A percentile compares a stretch with the other conserved stretches of the same genome.
These are phyloP conservation scores for Riparia riparia DNA, from an alignment of 2,113 vertebrate species.

Conservation along the genomic window DNA sequence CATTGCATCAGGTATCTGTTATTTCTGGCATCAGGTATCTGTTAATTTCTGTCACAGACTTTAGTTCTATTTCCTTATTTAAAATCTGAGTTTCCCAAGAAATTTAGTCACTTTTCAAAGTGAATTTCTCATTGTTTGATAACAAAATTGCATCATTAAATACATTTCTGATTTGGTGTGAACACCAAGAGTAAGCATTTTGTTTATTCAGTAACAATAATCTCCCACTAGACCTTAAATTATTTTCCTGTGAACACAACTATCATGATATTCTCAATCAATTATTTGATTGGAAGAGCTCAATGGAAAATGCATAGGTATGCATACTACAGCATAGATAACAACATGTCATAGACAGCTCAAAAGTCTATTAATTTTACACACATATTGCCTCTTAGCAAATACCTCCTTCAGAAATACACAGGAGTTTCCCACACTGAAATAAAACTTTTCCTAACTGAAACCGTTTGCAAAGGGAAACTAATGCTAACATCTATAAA, in stretches of 20 bases:
- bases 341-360: neutral
- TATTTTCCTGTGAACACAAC: neutral
- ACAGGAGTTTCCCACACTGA: neutral
- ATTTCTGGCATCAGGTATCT: neutral
- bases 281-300: neutral
- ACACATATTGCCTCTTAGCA: neutral
- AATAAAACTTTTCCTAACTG: neutral
- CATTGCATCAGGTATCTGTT: neutral
- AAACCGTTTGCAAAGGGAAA: neutral
- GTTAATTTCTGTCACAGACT: neutral
- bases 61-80: neutral
- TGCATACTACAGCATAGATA: neutral
- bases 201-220: neutral
- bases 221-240: neutral
- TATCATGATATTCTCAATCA: neutral
- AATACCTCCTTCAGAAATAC: neutral
- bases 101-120: neutral
- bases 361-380: neutral
- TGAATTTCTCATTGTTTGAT: neutral
- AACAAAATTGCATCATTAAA: neutral
- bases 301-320: neutral
- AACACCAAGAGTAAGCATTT: neutral
- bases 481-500: neutral
- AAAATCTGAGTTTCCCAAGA: neutral
- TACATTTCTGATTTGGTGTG: neutral